Base-by-base conservation (phyloP, 2,888 invertebrate species). In the Hetaerina titia region DNA sequence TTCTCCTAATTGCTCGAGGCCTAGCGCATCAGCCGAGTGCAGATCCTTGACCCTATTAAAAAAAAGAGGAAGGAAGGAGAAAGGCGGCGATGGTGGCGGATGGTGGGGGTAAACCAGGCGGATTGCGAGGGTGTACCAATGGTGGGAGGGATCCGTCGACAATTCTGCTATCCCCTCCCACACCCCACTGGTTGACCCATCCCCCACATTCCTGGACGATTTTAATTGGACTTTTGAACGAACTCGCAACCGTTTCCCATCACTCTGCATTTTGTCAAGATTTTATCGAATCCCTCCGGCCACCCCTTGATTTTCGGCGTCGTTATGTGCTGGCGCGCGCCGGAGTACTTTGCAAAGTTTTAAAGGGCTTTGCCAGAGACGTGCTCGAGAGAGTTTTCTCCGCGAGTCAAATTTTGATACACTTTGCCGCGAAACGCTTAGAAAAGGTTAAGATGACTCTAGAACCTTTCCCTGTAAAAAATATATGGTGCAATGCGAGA, bases 151-250 rank as follows among this genome's bases (percentile, higher is more conserved):
- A 15, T 17, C 60, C 60, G 6, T 17, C 60, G 45, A 45, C 45
- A 45, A 45, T 45, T 45, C 45, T 45, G 45, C 45, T 2, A 45
- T 45, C 45, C 45, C 45, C 45, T 45, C 45, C 45, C 45, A 4
- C 4, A 45, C 45, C 45, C 45, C 45, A 45, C 45, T 45, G 45
- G 45, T 45, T 45, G 45, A 45, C 45, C 60, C 6, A 60, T 15
- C 31, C 25, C 7, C 81, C 13, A 81, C 25, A 25, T 25, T 81
- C 81, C 45, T 1, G 81, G 81, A 31, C 81, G 25, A 81, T 81
- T 81, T 81, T 81, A 81, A 81, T 81, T 81, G 81, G 81, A 81
- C 81, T 81, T 81, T 81, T 31, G 31, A 81, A 81, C 81, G 25
- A 81, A 31, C 22, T 19, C 2, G 81, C 25, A 31, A 4, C 81